Conservation (phyloP, 2,888 invertebrate species). For the Xylophagus ater region DNA sequence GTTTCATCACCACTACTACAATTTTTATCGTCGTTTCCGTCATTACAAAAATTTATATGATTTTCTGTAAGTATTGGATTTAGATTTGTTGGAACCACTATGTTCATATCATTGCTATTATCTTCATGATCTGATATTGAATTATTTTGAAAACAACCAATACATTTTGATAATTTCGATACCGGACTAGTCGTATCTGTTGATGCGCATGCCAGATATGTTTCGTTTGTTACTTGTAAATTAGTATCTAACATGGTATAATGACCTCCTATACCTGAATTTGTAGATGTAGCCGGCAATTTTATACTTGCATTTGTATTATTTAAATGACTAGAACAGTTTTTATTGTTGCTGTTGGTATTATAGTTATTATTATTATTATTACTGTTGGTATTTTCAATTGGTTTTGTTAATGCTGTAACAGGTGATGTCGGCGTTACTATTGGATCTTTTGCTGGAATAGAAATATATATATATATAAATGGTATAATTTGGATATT, state of each 20-base stretch:
- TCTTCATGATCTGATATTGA: no score
- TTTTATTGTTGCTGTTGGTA: not conserved
- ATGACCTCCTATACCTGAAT: constrained; percentile 9
- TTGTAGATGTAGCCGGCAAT: constrained; percentile 9
- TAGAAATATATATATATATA: not conserved
- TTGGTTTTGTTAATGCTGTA: constrained; percentile 6
- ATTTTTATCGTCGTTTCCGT: not conserved
- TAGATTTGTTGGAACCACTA: no score
- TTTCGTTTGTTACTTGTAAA: not conserved
- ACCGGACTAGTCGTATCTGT: constrained; percentile 1
- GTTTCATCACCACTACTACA: not conserved
- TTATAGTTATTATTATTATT: not conserved
- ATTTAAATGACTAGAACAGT: constrained; percentile 1
- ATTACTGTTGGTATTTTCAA: constrained; percentile 4
- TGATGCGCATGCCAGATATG: constrained; percentile 8
- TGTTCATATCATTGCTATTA: no score
- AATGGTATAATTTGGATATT: not conserved
- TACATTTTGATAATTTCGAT: no score
- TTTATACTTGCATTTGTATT: constrained; percentile 5
- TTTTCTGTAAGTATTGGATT: constrained; percentile 2
- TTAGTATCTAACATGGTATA: constrained; percentile 1
- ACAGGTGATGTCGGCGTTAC: constrained; percentile 13
- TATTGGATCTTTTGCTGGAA: no score
- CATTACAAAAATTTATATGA: not conserved
- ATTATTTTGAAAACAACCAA: no score